Evolutionary conservation across 2,888 invertebrate species (phyloP).

Genomic region (Chloromyia formosa): DNA sequence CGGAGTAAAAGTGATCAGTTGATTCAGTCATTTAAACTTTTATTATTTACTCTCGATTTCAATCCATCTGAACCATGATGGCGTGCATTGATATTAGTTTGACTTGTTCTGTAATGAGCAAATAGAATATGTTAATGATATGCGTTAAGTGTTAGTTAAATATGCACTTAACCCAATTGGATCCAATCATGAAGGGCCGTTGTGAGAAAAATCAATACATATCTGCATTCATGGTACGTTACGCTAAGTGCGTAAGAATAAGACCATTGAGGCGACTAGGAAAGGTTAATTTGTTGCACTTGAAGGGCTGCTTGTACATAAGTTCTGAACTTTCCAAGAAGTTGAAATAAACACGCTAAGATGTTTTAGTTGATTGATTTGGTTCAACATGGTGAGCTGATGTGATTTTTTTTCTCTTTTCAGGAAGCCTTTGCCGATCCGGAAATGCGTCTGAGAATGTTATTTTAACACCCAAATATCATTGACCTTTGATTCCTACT

Average conservation of each 20-base stretch:
- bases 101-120: conserved; percentile 34
- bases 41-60: conserved; percentile 40
- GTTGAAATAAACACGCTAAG: no score
- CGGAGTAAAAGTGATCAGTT: conserved; percentile 22
- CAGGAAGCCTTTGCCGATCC: no score
- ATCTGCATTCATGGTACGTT: background rate
- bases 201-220: conserved; percentile 27
- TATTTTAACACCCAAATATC: no score
- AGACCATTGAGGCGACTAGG: background rate
- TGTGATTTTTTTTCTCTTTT: no score
- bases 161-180: conserved; percentile 39
- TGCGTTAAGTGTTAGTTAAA: conserved; percentile 39
- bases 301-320: background rate
- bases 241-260: background rate
- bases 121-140: conserved; percentile 34
- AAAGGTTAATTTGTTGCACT: conserved; percentile 22
- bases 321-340: no score
- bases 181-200: background rate
- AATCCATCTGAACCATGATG: conserved; percentile 24
- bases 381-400: no score
- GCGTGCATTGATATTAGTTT: conserved; percentile 29
- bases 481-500: no score
- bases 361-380: no score
- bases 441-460: no score
- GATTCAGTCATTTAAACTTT: conserved; percentile 7